phyloP scores from a whole-genome alignment of 2,888 invertebrate species.

The Nesidiocoris tenuis region DNA sequence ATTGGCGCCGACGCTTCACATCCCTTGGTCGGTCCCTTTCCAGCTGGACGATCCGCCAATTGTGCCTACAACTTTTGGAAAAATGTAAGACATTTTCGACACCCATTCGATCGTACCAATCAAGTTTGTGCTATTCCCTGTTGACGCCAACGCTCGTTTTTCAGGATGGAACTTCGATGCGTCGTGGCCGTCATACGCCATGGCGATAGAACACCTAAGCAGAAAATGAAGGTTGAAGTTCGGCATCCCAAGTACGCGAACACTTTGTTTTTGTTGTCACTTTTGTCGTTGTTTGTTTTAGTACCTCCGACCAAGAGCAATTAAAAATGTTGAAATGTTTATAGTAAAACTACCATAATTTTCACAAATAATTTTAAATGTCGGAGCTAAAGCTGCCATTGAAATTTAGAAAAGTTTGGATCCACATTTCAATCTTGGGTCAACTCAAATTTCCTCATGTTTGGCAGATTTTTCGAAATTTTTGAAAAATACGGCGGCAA shows the following conservation, averaged over 20 bases:
- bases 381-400: no score
- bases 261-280: slow-evolving; percentile 8
- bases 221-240: slow-evolving; percentile 99
- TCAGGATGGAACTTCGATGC: slow-evolving; percentile 80
- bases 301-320: neutral
- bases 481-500: slow-evolving; percentile 97
- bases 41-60: slow-evolving; percentile 98
- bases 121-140: neutral
- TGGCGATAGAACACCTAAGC: slow-evolving; percentile 98
- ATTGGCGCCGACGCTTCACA: slow-evolving; percentile 90
- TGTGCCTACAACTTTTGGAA: slow-evolving; percentile 97
- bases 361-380: no score
- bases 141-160: slow-evolving; percentile 31
- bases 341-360: neutral
- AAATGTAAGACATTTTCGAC: slow-evolving; percentile 72
- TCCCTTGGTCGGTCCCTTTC: slow-evolving; percentile 96
- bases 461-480: slow-evolving; percentile 89
- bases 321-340: no score
- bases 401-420: no score
- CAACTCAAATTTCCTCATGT: slow-evolving; percentile 2
- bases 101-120: no score
- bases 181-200: slow-evolving; percentile 97
- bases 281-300: neutral
- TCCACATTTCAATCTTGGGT: no score
- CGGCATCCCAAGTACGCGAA: slow-evolving; percentile 91